Conservation (phyloP, 2,888 invertebrate species). For the Dorcus parallelipipedus region DNA sequence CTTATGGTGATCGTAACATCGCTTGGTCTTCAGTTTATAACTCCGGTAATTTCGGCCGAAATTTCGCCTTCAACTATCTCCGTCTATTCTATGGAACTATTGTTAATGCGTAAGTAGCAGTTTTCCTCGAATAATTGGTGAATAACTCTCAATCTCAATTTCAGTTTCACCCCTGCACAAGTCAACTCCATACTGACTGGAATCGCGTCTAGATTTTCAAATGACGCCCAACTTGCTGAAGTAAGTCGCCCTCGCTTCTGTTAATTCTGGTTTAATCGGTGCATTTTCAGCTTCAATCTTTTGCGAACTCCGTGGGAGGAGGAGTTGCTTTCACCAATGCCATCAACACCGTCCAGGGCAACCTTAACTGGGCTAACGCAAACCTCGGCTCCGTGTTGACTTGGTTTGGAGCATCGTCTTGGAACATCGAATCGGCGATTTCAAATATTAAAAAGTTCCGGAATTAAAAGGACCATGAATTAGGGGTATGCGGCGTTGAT, state of each 20-base stretch:
- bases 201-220: slow-evolving; percentile 16
- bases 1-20: background rate
- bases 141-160: background rate
- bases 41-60: slow-evolving; percentile 4
- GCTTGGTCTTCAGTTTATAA: slow-evolving; percentile 9
- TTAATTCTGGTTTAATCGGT: no score
- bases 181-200: slow-evolving; percentile 4
- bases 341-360: background rate
- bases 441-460: no score
- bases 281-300: slow-evolving; percentile 5
- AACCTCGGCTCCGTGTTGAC: slow-evolving; percentile 1
- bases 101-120: no score
- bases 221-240: slow-evolving; percentile 10
- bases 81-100: background rate
- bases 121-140: no score
- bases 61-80: slow-evolving; percentile 10
- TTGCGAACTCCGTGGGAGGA: background rate
- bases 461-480: no score
- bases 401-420: slow-evolving; percentile 3
- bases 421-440: no score
- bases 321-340: background rate
- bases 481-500: no score
- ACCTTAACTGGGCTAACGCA: slow-evolving; percentile 7
- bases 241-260: slow-evolving; percentile 9
- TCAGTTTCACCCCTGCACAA: slow-evolving; percentile 1